Base-by-base conservation (phyloP, 2,888 invertebrate genomes). In the Yponomeuta cagnagella region DNA sequence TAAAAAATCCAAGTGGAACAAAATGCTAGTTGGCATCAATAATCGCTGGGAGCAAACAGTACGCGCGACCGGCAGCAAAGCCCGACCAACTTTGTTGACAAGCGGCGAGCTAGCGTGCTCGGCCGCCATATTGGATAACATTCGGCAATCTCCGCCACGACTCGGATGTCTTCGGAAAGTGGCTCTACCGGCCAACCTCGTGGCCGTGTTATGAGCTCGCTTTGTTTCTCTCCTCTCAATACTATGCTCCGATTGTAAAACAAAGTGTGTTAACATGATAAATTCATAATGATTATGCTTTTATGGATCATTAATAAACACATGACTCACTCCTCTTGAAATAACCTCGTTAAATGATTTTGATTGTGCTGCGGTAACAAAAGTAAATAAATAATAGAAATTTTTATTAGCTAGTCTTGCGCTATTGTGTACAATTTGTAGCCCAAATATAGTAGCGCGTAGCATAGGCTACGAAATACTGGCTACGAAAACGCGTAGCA, bases 51-150 rank as follows among this genome's bases (percentile, higher is more conserved):
- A 70, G 69, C 71, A 43, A 43, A 69, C 48, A 81, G 80, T 79
- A 78, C 85, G 83, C 84, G 81, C 89, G 82, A 75, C 81, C 82
- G 76, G 77, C 78, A 74, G 72, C 77, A 79, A 75, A 74, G 82
- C 80, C 83, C 81, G 78, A 81, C 81, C 86, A 83, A 87, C 85
- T 89, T 91, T 91, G 91, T 91, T 91, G 91, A 91, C 91, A 91
- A 89, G 87, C 89, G 82, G 66, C 52, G 65, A 48, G 70, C 67
- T 52, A 70, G 65, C 65, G 66, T 63, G 70, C 63, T 48, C 37
- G 48, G 70, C 48, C 69, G 72, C 91, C 90, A 90, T 90, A 73
- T 89, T 89, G 79, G 76, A 80, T 15, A 78, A 73, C 77, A 84
- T 83, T 90, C 91, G 90, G 82, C 74, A 72, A 73, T 78, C 78